Evolutionary conservation across 2,113 vertebrate genomes (phyloP), one percentile per base, ranked within the genome.

Genomic region (Lanius collurio): DNA sequence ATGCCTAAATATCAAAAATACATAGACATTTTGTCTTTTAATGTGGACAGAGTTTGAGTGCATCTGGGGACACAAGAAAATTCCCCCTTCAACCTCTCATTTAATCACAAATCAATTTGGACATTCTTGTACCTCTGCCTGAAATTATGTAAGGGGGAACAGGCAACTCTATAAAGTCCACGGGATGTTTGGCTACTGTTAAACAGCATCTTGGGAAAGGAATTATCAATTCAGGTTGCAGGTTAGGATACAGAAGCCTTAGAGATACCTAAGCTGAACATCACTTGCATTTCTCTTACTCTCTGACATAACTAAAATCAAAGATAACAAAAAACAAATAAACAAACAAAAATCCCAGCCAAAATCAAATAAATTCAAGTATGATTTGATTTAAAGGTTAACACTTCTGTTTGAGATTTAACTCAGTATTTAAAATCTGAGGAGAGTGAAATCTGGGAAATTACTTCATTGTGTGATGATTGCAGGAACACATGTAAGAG

Each of bases 401-500:
- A 64, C 24, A 18, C 30, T 84, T 89, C 62, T 19, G 22, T 33
- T 37, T 0, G 1, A 81, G 49, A 73, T 49, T 73, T 49, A 92
- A 83, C 42, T 83, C 63, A 65, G 49, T 49, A 69, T 77, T 83
- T 76, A 49, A 84, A 93, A 90, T 55, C 74, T 11, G 10, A 94
- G 62, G 57, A 67, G 6, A 35, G 41, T 15, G 85, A 87, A 88
- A 93, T 50, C 57, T 92, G 83, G 83, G 90, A 94, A 95, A 80
- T 77, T 0, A 85, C 70, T 93, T 96, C 82, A 86, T 13, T 57
- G 57, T 19, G 90, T 81, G 90, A 92, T 95, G 92, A 96, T 37
- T 95, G 80, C 76, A 77, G 71, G 83, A 96, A 94, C 95, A 95
- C 17, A 42, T 94, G 94, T 96, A 95, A 80, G 63, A 50, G 87